phyloP scores from a whole-genome alignment of 1,140 invertebrate species.

The Drosophila navojoa region DNA sequence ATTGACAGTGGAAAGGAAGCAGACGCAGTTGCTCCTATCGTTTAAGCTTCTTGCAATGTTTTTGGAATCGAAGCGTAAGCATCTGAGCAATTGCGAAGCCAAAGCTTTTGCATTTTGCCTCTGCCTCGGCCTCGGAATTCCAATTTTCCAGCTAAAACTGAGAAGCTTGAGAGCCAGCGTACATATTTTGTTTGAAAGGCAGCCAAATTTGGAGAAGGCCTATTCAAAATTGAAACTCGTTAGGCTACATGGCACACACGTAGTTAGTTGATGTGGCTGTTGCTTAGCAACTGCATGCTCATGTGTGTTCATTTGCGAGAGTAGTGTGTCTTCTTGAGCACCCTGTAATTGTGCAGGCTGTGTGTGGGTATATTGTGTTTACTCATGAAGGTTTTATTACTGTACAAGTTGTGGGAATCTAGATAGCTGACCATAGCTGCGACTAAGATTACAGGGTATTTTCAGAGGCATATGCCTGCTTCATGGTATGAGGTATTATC shows the following conservation, averaged over 20 bases:
- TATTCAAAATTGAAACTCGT: constrained; percentile 5
- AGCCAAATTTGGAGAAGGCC: not conserved
- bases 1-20: constrained; percentile 19
- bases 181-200: constrained; percentile 8
- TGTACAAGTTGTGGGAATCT: not conserved
- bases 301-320: constrained; percentile 1
- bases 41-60: constrained; percentile 3
- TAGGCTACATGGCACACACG: not conserved
- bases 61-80: not conserved
- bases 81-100: constrained; percentile 5
- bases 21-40: not conserved
- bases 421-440: not conserved
- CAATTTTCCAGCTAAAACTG: constrained; percentile 14
- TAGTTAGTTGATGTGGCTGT: not conserved
- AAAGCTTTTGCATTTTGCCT: not conserved
- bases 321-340: not conserved
- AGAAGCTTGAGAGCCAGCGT: constrained; percentile 2
- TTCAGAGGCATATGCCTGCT: too few relatives aligned
- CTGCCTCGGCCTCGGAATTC: not conserved
- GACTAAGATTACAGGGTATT: too few relatives aligned
- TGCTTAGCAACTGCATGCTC: not conserved
- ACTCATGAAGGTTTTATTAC: not conserved
- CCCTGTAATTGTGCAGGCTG: not conserved
- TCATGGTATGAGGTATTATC: too few relatives aligned
- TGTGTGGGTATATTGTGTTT: not conserved